These are phyloP conservation scores for Sinohyriopsis cumingii DNA, from an alignment of 2,888 invertebrate genomes.

Conservation along the genomic window DNA sequence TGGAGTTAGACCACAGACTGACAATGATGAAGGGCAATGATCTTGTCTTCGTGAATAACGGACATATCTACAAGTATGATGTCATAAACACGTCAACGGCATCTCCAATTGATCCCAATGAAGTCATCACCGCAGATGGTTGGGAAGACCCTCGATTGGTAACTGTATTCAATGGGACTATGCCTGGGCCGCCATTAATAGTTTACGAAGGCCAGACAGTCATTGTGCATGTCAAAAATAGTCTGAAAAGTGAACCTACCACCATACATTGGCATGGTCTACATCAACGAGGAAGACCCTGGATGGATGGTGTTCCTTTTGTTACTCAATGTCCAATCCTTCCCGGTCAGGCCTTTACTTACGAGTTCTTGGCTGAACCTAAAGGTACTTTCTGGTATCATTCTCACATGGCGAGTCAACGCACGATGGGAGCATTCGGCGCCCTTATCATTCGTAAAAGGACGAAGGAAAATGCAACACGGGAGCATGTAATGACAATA, in stretches of 20 bases:
- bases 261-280: slow-evolving; percentile 67
- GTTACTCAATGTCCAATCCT: slow-evolving; percentile 66
- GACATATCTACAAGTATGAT: slow-evolving; percentile 47
- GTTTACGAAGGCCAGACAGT: slow-evolving; percentile 60
- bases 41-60: slow-evolving; percentile 36
- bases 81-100: slow-evolving; percentile 34
- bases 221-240: slow-evolving; percentile 53
- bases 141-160: slow-evolving; percentile 45
- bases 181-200: slow-evolving; percentile 61
- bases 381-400: slow-evolving; percentile 59
- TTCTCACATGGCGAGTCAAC: slow-evolving; percentile 51
- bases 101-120: slow-evolving; percentile 29
- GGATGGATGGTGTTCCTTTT: slow-evolving; percentile 60
- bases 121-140: slow-evolving; percentile 60
- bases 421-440: slow-evolving; percentile 60
- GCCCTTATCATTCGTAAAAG: slow-evolving; percentile 54
- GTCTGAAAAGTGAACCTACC: slow-evolving; percentile 40
- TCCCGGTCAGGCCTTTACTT: slow-evolving; percentile 59
- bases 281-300: slow-evolving; percentile 52
- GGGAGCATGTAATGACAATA: slow-evolving; percentile 42
- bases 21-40: slow-evolving; percentile 48
- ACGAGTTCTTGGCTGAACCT: slow-evolving; percentile 50
- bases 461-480: slow-evolving; percentile 12
- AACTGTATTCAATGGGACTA: slow-evolving; percentile 51
- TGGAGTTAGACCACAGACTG: slow-evolving; percentile 33